A percentile compares a stretch with the other conserved stretches of the same genome.
Evolutionary conservation across 2,113 vertebrate genomes (phyloP).

Genomic region (Bambusicola thoracicus): DNA sequence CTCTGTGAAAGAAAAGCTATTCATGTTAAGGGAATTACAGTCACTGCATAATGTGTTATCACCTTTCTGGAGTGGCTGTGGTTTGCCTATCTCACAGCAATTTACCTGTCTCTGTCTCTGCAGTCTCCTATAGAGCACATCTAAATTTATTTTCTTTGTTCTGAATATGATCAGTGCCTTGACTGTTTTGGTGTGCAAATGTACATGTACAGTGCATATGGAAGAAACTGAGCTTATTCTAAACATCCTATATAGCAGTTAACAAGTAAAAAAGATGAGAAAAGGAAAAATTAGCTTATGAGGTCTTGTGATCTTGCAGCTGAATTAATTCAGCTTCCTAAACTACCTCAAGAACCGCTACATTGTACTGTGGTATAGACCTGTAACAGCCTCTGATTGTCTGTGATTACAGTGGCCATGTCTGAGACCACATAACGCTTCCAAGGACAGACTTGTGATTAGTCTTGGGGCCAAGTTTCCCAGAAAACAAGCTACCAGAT

Average conservation of each 20-base stretch:
- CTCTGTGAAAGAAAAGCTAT: accelerated
- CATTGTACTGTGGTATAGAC: neutral
- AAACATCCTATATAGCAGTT: accelerated
- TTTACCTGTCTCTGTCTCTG: neutral
- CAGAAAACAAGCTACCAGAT: neutral
- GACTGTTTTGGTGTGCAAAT: neutral
- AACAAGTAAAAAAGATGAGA: neutral
- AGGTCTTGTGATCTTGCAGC: neutral
- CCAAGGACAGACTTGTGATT: neutral
- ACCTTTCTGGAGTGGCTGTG: neutral
- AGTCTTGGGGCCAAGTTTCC: neutral
- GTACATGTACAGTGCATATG: neutral
- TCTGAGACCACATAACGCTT: neutral
- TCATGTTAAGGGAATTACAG: neutral
- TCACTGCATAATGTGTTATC: neutral
- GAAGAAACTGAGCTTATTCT: neutral
- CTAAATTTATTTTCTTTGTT: neutral
- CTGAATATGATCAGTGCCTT: neutral
- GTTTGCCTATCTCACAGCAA: neutral
- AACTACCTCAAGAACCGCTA: neutral
- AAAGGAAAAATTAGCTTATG: neutral
- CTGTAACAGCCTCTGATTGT: neutral
- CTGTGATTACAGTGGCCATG: neutral
- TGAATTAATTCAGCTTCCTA: neutral
- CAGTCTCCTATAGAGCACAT: neutral